Base-by-base conservation (phyloP, 2,113 vertebrate species). In the Herpailurus yagouaroundi region DNA sequence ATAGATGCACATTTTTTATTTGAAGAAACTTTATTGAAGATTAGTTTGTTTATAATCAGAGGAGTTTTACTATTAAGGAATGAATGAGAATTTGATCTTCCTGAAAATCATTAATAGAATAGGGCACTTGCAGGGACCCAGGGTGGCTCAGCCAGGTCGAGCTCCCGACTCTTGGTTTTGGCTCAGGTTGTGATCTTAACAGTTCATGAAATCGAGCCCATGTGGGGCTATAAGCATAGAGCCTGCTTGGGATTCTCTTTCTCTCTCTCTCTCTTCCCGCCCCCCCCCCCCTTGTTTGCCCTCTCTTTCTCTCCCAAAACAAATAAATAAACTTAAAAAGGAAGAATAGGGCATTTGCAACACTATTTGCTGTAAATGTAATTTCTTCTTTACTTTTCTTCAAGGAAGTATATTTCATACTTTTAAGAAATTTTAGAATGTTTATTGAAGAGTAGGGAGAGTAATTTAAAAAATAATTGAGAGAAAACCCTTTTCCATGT, bases 31-130 rank as follows among this genome's bases (percentile, higher is more conserved):
- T 91, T 69, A 13, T 69, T 86, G 66, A 52, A 90, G 41, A 93
- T 93, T 84, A 94, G 60, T 77, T 97, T 85, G 52, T 95, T 95
- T 97, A 52, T 92, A 86, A 89, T 97, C 66, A 89, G 57, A 96
- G 48, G 89, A 85, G 4, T 68, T 79, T 95, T 81, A 81, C 31
- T 94, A 25, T 92, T 94, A 92, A 38, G 50, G 48, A 94, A 92
- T 77, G 85, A 97, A 84, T 89, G 36, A 92, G n/a, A 96, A 91
- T 41, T 94, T 89, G 79, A 60, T 60, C 57, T 60, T 60, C 57
- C 45, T 93, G 68, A 96, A 94, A 91, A 87, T 57, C 14, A 10
- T 45, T 90, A 45, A 25, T 60, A 57, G 57, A 87, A 66, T 31
- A 83, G 69, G 77, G 83, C 27, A 87, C 88, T 96, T 91, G 41